Percentiles rank a stretch among this genome's conserved stretches.
Evolutionary conservation across 2,888 invertebrate species (phyloP).

Genomic region (Hydriomena furcata): DNA sequence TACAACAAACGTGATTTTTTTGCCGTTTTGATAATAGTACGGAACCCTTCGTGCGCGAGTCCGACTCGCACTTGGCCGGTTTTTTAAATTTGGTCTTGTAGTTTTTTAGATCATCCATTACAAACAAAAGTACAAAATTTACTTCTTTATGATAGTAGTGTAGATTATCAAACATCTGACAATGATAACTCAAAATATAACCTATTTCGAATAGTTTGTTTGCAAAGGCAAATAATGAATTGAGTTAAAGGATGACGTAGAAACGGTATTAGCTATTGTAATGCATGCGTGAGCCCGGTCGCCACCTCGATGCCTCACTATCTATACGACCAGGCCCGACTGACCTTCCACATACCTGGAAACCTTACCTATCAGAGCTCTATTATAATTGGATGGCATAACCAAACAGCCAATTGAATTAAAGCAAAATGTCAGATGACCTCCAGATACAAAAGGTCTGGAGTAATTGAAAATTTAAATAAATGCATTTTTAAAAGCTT

Average conservation of each 20-base stretch:
- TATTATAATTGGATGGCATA: conserved; percentile 46
- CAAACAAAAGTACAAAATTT: no score
- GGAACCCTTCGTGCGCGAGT: no score
- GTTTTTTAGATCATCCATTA: no score
- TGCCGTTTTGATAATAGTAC: no score
- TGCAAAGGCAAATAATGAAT: conserved; percentile 53
- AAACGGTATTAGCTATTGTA: conserved; percentile 74
- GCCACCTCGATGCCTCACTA: conserved; percentile 56
- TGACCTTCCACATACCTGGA: conserved; percentile 47
- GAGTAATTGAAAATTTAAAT: conserved; percentile 50
- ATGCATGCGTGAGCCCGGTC: conserved; percentile 72
- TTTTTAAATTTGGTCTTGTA: no score
- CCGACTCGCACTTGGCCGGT: no score
- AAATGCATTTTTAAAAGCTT: conserved; percentile 15
- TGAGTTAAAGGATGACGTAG: conserved; percentile 54
- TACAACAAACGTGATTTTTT: no score
- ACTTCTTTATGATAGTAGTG: no score
- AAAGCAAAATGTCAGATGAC: conserved; percentile 62
- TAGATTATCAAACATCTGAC: no score
- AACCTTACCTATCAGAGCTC: conserved; percentile 40
- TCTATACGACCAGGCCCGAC: conserved; percentile 44
- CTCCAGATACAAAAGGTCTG: conserved; percentile 61
- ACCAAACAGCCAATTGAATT: conserved; percentile 45
- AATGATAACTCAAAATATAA: conserved; percentile 2
- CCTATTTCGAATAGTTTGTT: conserved; percentile 16